Evolutionary conservation across 2,888 invertebrate genomes (phyloP).

Genomic region (Cephus pygmeus): DNA sequence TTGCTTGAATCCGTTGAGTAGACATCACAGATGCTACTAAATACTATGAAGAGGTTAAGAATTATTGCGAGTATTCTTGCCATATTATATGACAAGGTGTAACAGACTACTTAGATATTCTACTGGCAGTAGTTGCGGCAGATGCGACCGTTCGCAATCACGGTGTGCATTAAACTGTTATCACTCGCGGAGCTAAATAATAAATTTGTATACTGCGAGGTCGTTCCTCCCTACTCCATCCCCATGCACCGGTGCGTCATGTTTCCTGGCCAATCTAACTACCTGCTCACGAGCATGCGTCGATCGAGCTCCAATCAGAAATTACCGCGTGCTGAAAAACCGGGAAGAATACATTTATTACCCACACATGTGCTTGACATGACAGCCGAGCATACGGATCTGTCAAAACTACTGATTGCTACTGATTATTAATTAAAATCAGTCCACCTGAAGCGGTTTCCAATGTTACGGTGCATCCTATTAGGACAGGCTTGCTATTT

Average conservation of each 20-base stretch:
- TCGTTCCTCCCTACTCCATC: not conserved
- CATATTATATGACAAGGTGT: not conserved
- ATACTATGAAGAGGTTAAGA: not conserved
- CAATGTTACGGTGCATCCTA: not conserved
- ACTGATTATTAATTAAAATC: not conserved
- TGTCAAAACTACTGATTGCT: not conserved
- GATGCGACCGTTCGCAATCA: not conserved
- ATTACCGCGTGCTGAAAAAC: not conserved
- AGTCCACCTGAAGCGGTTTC: not conserved
- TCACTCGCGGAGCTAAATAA: not conserved
- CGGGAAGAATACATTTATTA: not conserved
- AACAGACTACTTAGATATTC: not conserved
- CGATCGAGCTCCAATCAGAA: not conserved
- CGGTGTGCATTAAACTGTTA: not conserved
- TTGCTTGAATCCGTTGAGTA: not conserved
- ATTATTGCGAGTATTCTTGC: not conserved
- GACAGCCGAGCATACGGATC: too few relatives aligned
- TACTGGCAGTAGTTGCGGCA: not conserved
- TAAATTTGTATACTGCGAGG: not conserved
- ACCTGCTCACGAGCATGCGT: not conserved
- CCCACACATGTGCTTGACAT: not conserved
- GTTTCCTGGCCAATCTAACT: not conserved
- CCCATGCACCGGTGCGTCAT: not conserved
- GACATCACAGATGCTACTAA: not conserved
- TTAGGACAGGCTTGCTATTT: not conserved